These are phyloP conservation scores for Lerema accius DNA, from an alignment of 1,140 invertebrate genomes.

Conservation along the genomic window DNA sequence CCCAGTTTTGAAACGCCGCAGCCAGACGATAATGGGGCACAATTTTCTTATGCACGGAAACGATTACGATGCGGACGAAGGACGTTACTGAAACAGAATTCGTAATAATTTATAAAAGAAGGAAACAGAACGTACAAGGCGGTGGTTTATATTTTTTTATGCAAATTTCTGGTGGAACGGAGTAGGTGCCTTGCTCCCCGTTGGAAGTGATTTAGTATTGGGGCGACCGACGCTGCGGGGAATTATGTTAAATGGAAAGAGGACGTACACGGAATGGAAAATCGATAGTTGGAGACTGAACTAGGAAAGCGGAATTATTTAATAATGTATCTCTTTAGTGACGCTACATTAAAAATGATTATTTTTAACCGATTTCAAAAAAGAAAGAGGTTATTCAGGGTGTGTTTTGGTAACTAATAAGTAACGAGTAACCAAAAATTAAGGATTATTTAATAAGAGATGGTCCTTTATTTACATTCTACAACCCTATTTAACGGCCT, in stretches of 20 bases:
- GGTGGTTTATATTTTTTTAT: constrained; percentile 17
- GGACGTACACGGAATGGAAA: not conserved
- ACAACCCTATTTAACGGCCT: too few relatives aligned
- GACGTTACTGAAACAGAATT: constrained; percentile 14
- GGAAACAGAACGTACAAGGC: constrained; percentile 18
- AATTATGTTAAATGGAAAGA: constrained; percentile 20
- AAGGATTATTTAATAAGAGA: too few relatives aligned
- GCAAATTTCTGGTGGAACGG: constrained; percentile 18
- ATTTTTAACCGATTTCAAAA: too few relatives aligned
- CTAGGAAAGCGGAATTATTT: not conserved
- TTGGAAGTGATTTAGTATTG: constrained; percentile 24
- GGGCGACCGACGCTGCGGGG: constrained; percentile 4
- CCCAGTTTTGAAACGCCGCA: not conserved
- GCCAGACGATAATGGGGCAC: not conserved
- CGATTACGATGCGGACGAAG: constrained; percentile 20
- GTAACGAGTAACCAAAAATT: too few relatives aligned
- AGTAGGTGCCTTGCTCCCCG: not conserved
- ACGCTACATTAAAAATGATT: too few relatives aligned
- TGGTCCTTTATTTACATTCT: too few relatives aligned
- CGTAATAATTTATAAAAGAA: constrained; percentile 24
- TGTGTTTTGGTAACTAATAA: too few relatives aligned
- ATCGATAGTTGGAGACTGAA: not conserved
- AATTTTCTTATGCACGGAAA: constrained; percentile 16
- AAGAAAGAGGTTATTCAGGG: too few relatives aligned
- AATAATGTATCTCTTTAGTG: too few relatives aligned